Conservation (phyloP, 2,797 vertebrate species). For the Platyrinchus mystaceus region DNA sequence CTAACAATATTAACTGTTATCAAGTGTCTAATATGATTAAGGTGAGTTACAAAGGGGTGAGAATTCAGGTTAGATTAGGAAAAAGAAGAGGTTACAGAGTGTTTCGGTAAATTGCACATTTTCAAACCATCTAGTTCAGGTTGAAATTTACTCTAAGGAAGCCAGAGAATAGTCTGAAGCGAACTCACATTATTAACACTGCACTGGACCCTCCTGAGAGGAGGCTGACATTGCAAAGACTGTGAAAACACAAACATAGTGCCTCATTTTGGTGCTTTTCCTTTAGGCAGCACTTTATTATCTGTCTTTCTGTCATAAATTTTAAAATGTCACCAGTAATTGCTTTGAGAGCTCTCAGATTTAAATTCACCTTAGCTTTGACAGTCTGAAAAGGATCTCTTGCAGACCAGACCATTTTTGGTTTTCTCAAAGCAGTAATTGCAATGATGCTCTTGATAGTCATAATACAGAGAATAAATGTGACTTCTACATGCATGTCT, state of each 20-base stretch:
- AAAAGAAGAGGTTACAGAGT: background rate
- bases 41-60: constrained; percentile 15
- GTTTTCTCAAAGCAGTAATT: background rate
- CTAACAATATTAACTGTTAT: constrained; percentile 45
- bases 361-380: background rate
- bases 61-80: constrained; percentile 20
- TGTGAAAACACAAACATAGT: background rate
- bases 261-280: background rate
- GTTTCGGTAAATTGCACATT: background rate
- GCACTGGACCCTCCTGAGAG: background rate
- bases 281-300: background rate
- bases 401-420: background rate
- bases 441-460: background rate
- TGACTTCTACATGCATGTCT: background rate
- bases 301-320: background rate
- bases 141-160: constrained; percentile 17
- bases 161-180: background rate
- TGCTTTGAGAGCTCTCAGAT: background rate
- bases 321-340: background rate
- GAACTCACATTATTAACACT: background rate
- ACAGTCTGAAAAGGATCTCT: background rate
- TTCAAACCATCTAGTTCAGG: constrained; percentile 10
- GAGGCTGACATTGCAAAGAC: background rate
- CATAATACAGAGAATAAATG: background rate
- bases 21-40: constrained; percentile 30